Evolutionary conservation across 2,113 vertebrate species (phyloP).

Genomic region (Tetrax tetrax): DNA sequence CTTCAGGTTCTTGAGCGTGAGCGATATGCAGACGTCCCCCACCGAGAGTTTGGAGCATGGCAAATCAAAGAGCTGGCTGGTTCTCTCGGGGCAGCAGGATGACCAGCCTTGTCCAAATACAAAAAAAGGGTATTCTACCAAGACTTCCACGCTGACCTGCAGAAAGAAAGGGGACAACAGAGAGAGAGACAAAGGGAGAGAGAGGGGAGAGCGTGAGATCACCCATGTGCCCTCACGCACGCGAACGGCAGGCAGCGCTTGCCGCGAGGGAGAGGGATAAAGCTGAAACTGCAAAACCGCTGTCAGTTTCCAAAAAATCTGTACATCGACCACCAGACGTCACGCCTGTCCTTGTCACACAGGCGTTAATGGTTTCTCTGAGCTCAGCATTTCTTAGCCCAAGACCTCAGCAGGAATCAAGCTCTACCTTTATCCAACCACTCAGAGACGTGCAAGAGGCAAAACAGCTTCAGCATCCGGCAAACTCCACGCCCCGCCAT

Average conservation of each 20-base stretch:
- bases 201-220: constrained; percentile 37
- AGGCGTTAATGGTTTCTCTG: not conserved
- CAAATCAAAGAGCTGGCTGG: constrained; percentile 95
- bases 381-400: not conserved
- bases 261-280: not conserved
- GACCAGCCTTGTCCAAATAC: constrained; percentile 99
- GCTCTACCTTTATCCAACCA: not conserved
- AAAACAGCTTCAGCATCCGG: not conserved
- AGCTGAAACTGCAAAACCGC: not conserved
- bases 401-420: not conserved
- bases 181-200: not conserved
- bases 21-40: constrained; percentile 98
- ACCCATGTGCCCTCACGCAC: not conserved
- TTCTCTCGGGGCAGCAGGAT: constrained; percentile 96
- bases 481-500: not conserved
- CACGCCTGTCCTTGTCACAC: not conserved
- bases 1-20: constrained; percentile 95
- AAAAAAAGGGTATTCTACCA: constrained; percentile 98
- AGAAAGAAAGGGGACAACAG: constrained; percentile 42
- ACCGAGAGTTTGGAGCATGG: constrained; percentile 96
- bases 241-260: not conserved
- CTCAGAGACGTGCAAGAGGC: not conserved
- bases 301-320: not conserved
- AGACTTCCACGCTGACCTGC: constrained; percentile 96
- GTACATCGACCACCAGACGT: not conserved